Percentiles rank a stretch among this genome's conserved stretches.
Evolutionary conservation across 2,888 invertebrate species (phyloP).

Genomic region (Drosophila conformis): DNA sequence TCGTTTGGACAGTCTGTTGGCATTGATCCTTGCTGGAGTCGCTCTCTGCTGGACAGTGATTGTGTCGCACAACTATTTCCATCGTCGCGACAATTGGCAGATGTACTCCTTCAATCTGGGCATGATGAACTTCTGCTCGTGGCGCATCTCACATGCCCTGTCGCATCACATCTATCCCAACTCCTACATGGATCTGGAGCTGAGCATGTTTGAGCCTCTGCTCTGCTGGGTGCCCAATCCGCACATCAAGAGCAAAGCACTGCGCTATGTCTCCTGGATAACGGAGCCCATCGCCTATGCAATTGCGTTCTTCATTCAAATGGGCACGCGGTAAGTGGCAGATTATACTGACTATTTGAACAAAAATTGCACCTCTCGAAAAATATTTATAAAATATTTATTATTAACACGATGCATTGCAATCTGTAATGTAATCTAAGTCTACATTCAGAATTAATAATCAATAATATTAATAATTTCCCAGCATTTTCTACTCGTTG

Average conservation of each 20-base stretch:
- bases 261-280: slow-evolving; percentile 86
- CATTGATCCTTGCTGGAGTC: slow-evolving; percentile 86
- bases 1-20: slow-evolving; percentile 77
- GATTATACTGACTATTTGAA: background rate
- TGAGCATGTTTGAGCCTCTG: slow-evolving; percentile 89
- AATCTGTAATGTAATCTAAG: slow-evolving; percentile 1
- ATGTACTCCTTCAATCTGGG: slow-evolving; percentile 92
- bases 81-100: slow-evolving; percentile 90
- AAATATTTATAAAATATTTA: background rate
- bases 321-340: slow-evolving; percentile 78
- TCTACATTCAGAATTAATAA: slow-evolving; percentile 8
- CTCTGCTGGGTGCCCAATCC: slow-evolving; percentile 88
- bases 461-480: slow-evolving; percentile 16
- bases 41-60: slow-evolving; percentile 87
- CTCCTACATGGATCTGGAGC: slow-evolving; percentile 90
- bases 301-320: slow-evolving; percentile 75
- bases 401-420: background rate
- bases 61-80: slow-evolving; percentile 91
- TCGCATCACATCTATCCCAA: slow-evolving; percentile 93
- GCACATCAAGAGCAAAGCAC: slow-evolving; percentile 86
- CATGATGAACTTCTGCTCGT: slow-evolving; percentile 88
- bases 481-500: slow-evolving; percentile 79
- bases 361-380: background rate
- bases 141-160: slow-evolving; percentile 90
- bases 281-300: slow-evolving; percentile 85